A percentile compares a stretch with the other conserved stretches of the same genome.
Evolutionary conservation across 2,797 vertebrate genomes (phyloP).

Genomic region (Momotus momota): DNA sequence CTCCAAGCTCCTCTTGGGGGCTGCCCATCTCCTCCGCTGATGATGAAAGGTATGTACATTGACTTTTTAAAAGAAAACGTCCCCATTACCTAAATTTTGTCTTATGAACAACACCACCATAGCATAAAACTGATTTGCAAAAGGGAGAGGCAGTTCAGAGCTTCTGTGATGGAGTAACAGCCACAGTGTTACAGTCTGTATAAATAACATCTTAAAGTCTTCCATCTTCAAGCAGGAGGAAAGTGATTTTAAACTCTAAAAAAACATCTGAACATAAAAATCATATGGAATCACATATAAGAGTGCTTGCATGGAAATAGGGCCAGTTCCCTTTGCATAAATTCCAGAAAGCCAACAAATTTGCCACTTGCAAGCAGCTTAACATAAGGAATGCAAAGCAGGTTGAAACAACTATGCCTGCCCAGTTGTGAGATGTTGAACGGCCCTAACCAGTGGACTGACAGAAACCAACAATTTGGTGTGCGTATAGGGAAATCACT

Average conservation of each 20-base stretch:
- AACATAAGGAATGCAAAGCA: neutral
- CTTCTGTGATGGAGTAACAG: neutral
- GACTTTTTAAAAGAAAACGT: neutral
- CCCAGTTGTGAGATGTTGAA: neutral
- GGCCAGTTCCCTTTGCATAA: neutral
- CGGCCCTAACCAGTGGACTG: neutral
- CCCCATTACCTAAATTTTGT: neutral
- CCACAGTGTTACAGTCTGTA: neutral
- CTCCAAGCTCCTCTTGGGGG: neutral
- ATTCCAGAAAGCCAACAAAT: neutral
- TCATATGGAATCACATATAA: neutral
- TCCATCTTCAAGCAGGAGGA: neutral
- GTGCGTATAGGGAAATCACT: neutral
- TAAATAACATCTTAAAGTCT: neutral
- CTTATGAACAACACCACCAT: neutral
- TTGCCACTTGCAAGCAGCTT: neutral
- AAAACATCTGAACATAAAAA: neutral
- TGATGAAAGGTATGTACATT: neutral
- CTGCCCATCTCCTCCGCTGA: neutral
- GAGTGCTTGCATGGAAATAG: neutral
- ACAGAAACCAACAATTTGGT: neutral
- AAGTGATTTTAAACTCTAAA: neutral
- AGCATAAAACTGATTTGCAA: neutral
- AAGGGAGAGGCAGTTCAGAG: neutral
- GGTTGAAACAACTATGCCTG: neutral